These are phyloP conservation scores for Alosa sapidissima DNA, from an alignment of 2,797 vertebrate species.

Conservation along the genomic window DNA sequence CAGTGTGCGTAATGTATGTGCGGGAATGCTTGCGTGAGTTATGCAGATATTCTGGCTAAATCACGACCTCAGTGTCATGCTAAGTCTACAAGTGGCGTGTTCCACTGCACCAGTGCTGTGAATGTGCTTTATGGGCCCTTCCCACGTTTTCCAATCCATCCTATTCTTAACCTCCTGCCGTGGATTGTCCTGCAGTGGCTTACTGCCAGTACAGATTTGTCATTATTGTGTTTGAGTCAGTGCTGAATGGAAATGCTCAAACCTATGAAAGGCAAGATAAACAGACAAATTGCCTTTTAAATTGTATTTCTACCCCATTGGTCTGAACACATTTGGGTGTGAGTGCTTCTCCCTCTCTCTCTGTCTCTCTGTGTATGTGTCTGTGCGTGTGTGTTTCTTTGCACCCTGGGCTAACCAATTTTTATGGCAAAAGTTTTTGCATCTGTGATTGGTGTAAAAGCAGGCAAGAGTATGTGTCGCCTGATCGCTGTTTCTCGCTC, in stretches of 20 bases:
- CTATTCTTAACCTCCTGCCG: constrained; percentile 42
- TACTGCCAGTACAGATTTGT: constrained; percentile 61
- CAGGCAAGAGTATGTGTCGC: constrained; percentile 22
- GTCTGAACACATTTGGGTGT: constrained; percentile 28
- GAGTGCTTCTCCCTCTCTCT: no score
- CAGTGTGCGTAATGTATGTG: neutral
- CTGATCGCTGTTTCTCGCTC: constrained; percentile 26
- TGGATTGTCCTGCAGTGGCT: constrained; percentile 61
- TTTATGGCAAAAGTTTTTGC: constrained; percentile 33
- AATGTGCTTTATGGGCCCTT: constrained; percentile 25
- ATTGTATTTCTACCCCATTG: constrained; percentile 42
- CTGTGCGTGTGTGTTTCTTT: neutral
- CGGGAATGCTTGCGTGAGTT: constrained; percentile 12
- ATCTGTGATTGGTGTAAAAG: constrained; percentile 39
- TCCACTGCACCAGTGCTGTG: constrained; percentile 60
- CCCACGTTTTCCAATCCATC: constrained; percentile 52
- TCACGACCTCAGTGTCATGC: constrained; percentile 66
- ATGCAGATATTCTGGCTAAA: constrained; percentile 71
- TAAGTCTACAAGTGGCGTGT: constrained; percentile 53
- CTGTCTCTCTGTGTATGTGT: neutral
- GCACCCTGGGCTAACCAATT: constrained; percentile 34
- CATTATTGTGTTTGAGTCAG: constrained; percentile 57
- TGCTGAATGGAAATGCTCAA: constrained; percentile 54
- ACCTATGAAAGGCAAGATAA: constrained; percentile 57
- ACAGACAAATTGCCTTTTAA: constrained; percentile 64